Percentiles rank a stretch among this genome's conserved stretches.
These are phyloP conservation scores for Nothocercus nigrocapillus DNA, from an alignment of 2,113 vertebrate genomes.

Conservation along the genomic window DNA sequence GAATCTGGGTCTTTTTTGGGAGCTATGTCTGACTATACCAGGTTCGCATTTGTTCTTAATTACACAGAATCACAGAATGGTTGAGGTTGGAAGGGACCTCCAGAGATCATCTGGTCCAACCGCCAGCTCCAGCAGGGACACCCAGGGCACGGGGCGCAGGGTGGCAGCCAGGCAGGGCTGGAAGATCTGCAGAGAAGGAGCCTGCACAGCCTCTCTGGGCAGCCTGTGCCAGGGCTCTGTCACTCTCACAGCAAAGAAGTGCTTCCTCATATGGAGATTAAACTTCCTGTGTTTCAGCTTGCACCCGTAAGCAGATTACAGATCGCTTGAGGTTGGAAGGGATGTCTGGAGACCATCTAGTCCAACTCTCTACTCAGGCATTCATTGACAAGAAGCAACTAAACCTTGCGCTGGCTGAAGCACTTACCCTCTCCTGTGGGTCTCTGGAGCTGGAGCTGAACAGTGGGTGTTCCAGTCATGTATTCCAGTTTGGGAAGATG, in stretches of 20 bases:
- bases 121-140: too few relatives aligned
- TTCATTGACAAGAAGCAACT: neutral
- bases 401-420: neutral
- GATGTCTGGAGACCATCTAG: neutral
- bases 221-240: too few relatives aligned
- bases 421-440: neutral
- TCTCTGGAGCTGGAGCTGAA: neutral
- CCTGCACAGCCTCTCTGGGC: too few relatives aligned
- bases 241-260: too few relatives aligned
- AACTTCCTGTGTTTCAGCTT: too few relatives aligned
- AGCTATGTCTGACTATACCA: neutral
- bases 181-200: too few relatives aligned
- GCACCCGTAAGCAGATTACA: too few relatives aligned
- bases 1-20: neutral
- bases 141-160: too few relatives aligned
- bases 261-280: too few relatives aligned
- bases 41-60: neutral
- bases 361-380: neutral
- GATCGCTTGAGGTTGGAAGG: neutral
- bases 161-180: too few relatives aligned
- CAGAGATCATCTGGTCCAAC: too few relatives aligned
- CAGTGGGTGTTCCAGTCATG: rapidly evolving
- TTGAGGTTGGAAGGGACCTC: too few relatives aligned
- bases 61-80: neutral
- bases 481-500: neutral